Percentiles rank a stretch among this genome's conserved stretches.
phyloP scores from a whole-genome alignment of 2,113 vertebrate genomes.

The Neopipo cinnamomea region DNA sequence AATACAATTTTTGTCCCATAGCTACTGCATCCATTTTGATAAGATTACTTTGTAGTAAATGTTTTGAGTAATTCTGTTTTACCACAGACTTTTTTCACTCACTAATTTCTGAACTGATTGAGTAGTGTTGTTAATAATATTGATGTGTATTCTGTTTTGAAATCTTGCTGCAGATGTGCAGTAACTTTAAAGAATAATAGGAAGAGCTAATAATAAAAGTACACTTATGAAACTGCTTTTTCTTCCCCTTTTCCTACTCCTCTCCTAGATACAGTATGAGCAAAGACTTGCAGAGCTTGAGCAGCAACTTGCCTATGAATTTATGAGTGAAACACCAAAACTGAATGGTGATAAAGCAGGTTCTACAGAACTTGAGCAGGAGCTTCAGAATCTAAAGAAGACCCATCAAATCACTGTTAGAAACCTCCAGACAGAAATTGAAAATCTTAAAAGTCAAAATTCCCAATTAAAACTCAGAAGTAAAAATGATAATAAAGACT shows the following conservation, averaged over 20 bases:
- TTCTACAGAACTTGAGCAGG: conserved; percentile 66
- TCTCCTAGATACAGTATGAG: conserved; percentile 86
- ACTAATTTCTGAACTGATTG: not conserved
- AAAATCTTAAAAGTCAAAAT: conserved; percentile 76
- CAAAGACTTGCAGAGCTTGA: conserved; percentile 85
- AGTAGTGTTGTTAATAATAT: not conserved
- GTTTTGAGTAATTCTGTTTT: not conserved
- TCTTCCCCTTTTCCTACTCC: not conserved
- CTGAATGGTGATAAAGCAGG: not conserved
- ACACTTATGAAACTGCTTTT: not conserved
- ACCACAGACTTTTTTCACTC: not conserved
- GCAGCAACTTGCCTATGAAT: conserved; percentile 74
- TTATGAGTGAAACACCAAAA: conserved; percentile 34
- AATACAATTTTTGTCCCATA: not conserved
- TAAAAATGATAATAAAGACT: conserved; percentile 56
- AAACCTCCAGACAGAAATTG: conserved; percentile 77
- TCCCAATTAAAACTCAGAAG: conserved; percentile 58
- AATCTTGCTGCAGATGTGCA: not conserved
- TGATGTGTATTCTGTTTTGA: not conserved
- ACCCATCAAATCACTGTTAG: conserved; percentile 67
- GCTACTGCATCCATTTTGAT: not conserved
- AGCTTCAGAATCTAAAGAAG: conserved; percentile 73
- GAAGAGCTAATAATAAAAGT: not conserved
- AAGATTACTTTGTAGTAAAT: not conserved
- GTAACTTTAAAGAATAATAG: not conserved